phyloP scores from a whole-genome alignment of 2,797 vertebrate species.

The Periophthalmus magnuspinnatus region DNA sequence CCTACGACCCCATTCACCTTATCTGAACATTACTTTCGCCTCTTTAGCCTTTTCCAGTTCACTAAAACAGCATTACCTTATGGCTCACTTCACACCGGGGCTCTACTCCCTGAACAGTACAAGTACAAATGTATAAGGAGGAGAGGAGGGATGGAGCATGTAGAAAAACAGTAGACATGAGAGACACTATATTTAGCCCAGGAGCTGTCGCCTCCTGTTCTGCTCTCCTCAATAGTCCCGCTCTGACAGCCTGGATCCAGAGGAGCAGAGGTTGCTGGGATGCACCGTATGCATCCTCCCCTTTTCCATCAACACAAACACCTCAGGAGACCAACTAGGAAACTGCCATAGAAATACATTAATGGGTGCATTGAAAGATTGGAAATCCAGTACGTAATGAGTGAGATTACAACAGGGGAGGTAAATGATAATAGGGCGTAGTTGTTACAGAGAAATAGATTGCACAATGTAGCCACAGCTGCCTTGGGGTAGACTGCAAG shows the following conservation, averaged over 20 bases:
- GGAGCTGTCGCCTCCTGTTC: conserved; percentile 80
- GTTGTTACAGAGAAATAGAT: background rate
- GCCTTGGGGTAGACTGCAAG: too few species aligned
- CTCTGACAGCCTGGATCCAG: conserved; percentile 75
- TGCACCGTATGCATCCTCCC: conserved; percentile 42
- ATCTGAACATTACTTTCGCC: conserved; percentile 14
- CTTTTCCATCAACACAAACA: conserved; percentile 23
- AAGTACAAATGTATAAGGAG: conserved; percentile 53
- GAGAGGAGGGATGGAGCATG: conserved; percentile 51
- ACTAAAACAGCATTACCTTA: conserved; percentile 44
- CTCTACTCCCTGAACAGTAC: conserved; percentile 50
- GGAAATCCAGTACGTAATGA: background rate
- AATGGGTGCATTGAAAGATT: background rate
- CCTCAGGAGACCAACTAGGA: conserved; percentile 57
- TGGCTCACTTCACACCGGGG: conserved; percentile 40
- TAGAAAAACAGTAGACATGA: conserved; percentile 63
- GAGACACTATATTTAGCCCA: conserved; percentile 80
- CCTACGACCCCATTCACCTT: conserved; percentile 23
- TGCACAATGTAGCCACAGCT: background rate
- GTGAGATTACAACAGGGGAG: background rate
- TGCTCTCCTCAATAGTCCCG: conserved; percentile 71
- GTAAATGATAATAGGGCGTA: background rate
- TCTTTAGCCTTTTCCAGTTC: conserved; percentile 24
- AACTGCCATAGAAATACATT: conserved; percentile 28
- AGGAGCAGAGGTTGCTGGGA: conserved; percentile 76